These are phyloP conservation scores for Microchirus variegatus DNA, from an alignment of 2,797 vertebrate genomes.

Conservation along the genomic window DNA sequence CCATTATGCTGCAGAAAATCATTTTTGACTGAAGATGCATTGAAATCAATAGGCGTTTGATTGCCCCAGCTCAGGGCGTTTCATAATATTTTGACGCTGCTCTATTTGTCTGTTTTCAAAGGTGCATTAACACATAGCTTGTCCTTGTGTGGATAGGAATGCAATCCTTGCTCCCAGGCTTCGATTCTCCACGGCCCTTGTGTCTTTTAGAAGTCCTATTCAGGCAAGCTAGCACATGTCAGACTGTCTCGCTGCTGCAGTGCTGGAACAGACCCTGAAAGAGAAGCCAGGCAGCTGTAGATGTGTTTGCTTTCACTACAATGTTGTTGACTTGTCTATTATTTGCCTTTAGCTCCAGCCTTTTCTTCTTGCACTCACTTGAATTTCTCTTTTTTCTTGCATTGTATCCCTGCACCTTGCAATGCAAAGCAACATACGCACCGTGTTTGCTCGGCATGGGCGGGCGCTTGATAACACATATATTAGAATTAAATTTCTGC, in stretches of 20 bases:
- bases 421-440: slow-evolving; percentile 4
- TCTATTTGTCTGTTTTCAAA: slow-evolving; percentile 69
- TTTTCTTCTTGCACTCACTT: slow-evolving; percentile 31
- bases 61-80: slow-evolving; percentile 60
- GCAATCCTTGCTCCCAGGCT: slow-evolving; percentile 65
- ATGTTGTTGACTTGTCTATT: slow-evolving; percentile 52
- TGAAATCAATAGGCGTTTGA: slow-evolving; percentile 79
- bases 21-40: slow-evolving; percentile 69
- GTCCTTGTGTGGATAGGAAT: slow-evolving; percentile 65
- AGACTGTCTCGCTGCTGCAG: slow-evolving; percentile 36
- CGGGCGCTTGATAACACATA: slow-evolving; percentile 1
- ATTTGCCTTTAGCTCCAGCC: slow-evolving; percentile 40
- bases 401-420: slow-evolving; percentile 19
- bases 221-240: slow-evolving; percentile 59
- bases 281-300: slow-evolving; percentile 51
- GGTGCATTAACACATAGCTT: slow-evolving; percentile 49
- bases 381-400: slow-evolving; percentile 8
- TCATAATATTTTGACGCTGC: slow-evolving; percentile 56
- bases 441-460: slow-evolving; percentile 34
- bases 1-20: slow-evolving; percentile 74
- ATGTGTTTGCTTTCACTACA: slow-evolving; percentile 44
- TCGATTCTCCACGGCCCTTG: slow-evolving; percentile 64
- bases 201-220: slow-evolving; percentile 66
- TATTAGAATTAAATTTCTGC: slow-evolving; percentile 18
- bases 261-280: slow-evolving; percentile 51